Evolutionary conservation across 2,797 vertebrate genomes (phyloP), one percentile per base, ranked within the genome.

Genomic region (Poecilia picta): DNA sequence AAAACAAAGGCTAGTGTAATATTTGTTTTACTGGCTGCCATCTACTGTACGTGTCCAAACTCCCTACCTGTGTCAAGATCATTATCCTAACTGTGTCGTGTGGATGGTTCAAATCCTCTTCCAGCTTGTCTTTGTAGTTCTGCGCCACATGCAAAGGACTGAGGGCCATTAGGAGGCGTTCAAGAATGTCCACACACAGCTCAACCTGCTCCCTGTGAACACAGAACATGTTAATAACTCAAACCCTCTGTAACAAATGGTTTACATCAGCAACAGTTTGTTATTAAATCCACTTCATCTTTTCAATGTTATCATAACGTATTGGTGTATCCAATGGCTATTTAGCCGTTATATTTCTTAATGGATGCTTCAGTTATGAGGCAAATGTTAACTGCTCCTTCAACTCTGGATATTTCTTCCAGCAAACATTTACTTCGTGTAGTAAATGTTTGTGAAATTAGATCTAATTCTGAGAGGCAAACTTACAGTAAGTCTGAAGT

Each of bases 131-230:
- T 76, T 91, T 94, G 83, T 97, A 97, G 94, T 96, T 96, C 87
- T 95, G 95, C 75, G 94, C 95, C 81, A 99, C 59, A 0, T 96
- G 81, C 33, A 96, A 15, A 0, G 98, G 98, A 2, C 97, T 97
- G 76, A 97, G 81, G 53, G 96, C 96, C 90, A 95, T 94, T 66
- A 99, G 93, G 83, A 99, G 94, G 81, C 96, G 94, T 81, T 97
- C 96, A 83, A 99, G 95, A 88, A 99, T 96, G 47, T 96, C 96
- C 43, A 98, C 97, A 77, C 98, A 99, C 0, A 97, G 86, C 73
- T 97, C 87, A 8, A 96, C 95, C 90, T 97, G 97, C 85, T 98
- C 97, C 88, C 98, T 99, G 92, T 45, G 39, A 72, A 94, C 68
- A 83, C 46, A 82, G 43, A 45, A 72, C 51, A 25, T 13, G 62